Evolutionary conservation across 1,140 invertebrate genomes (phyloP).

Genomic region (Drosophila tropicalis): DNA sequence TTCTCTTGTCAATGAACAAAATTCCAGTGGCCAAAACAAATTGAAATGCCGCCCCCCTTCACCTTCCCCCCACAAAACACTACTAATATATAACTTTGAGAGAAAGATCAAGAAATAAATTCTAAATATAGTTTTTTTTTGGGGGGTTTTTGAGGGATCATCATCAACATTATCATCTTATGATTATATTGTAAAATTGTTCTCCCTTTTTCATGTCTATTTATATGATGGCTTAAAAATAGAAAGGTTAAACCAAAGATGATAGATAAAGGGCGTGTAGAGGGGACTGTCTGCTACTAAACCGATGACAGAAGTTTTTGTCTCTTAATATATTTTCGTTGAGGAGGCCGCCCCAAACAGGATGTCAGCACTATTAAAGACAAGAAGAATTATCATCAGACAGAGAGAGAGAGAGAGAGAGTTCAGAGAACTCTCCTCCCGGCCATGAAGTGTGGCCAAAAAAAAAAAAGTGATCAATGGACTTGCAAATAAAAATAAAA

Average conservation of each 20-base stretch:
- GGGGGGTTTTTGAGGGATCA: background rate
- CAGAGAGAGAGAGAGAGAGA: no score
- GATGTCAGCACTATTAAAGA: background rate
- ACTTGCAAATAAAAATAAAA: no score
- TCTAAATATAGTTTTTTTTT: background rate
- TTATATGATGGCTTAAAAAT: background rate
- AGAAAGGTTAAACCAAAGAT: background rate
- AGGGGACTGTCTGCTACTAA: background rate
- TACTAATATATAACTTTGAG: background rate
- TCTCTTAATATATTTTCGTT: background rate
- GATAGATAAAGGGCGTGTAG: background rate
- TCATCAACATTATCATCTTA: background rate
- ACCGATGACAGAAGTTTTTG: background rate
- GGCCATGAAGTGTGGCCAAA: no score
- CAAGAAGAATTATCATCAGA: no score
- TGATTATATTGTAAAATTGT: background rate
- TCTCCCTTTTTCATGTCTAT: background rate
- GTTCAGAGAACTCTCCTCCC: no score
- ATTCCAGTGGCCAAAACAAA: constrained; percentile 32
- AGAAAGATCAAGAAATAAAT: background rate
- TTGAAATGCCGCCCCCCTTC: background rate
- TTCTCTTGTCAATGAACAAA: constrained; percentile 50
- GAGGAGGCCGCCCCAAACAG: constrained; percentile 1
- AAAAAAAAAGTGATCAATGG: no score
- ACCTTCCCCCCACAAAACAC: no score